Evolutionary conservation across 1,140 invertebrate genomes (phyloP), one percentile per base, ranked within the genome.

Genomic region (Pseudomyrmex sp.): DNA sequence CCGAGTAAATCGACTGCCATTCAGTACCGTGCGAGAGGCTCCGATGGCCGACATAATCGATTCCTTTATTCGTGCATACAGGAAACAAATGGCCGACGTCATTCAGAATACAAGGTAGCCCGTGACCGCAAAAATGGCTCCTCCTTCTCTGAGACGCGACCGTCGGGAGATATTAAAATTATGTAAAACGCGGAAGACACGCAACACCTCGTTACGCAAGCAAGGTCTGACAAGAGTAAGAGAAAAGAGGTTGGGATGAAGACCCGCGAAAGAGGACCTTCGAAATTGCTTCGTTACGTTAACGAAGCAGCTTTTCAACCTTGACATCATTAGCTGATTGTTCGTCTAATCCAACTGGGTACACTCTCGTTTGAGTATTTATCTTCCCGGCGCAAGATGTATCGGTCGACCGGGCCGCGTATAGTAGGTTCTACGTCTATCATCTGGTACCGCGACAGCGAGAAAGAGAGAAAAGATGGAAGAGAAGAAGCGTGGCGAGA

Each of bases 241-340:
- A 59, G 35, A 10, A 46, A 18, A 15, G 2, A n/a, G 44, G 12
- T n/a, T 0, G 9, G 35, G 26, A n/a, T 58, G 18, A 56, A 50
- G 35, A 13, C 1, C 12, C 56, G 44, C 77, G 75, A 18, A 9
- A 79, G 63, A 69, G 58, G 63, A 70, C 56, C 56, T 54, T 62
- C 84, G 73, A 59, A 70, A 89, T 89, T 83, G 87, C 87, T 88
- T 88, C 87, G 87, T 85, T 88, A 85, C 74, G 59, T 86, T 88
- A 88, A 89, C 87, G 86, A 89, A 88, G 84, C 77, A 70, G 79
- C 73, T 84, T 66, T 63, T 88, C 84, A 89, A 85, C 86, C 87
- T 89, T 89, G 86, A 88, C 86, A 88, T 86, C 86, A 89, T 89
- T 88, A 88, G 74, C 63, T 86, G 86, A 89, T 89, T 89, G 86